Evolutionary conservation across 2,113 vertebrate species (phyloP), one percentile per base, ranked within the genome.

Genomic region (Peucedramus taeniatus): DNA sequence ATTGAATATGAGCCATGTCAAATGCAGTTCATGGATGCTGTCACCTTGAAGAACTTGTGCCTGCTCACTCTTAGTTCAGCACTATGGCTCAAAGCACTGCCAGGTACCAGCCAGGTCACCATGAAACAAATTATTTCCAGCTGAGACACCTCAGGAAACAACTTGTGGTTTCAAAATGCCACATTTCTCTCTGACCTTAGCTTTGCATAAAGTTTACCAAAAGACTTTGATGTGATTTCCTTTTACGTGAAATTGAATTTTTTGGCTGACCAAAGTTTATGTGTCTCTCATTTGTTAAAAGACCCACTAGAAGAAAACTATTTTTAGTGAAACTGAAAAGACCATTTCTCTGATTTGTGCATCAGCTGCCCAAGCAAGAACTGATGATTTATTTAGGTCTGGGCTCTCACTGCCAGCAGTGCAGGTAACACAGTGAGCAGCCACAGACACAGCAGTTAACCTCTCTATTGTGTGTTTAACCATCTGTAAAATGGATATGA

Each of bases 401-500:
- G 79, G 28, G 68, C 64, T 86, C 76, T 68, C 64, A 5, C 15
- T 86, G 54, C 54, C 56, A 70, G 4, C 56, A 37, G 35, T 10
- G 56, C 68, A 70, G 59, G 71, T 83, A n/a, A 65, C 45, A 78
- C 26, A 49, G 87, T 13, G 77, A 79, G 57, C 63, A 87, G 75
- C 66, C 59, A 11, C 3, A 2, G 66, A 15, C 79, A 63, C 16
- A 15, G 76, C 93, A 95, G 64, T 97, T 96, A 96, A 94, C 87
- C 95, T 86, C 84, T 75, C 93, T 75, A 60, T 93, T 95, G 68
- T 86, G 90, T 8, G 26, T 83, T 96, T 94, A 96, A 92, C 85
- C 94, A 71, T 42, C 92, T 83, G 87, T 86, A 95, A 94, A 97
- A 96, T 94, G 69, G 94, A 60, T 92, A 75, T 88, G 68, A 94